A percentile compares a stretch with the other conserved stretches of the same genome.
phyloP scores from a whole-genome alignment of 1,140 invertebrate species.

The Delia radicum region DNA sequence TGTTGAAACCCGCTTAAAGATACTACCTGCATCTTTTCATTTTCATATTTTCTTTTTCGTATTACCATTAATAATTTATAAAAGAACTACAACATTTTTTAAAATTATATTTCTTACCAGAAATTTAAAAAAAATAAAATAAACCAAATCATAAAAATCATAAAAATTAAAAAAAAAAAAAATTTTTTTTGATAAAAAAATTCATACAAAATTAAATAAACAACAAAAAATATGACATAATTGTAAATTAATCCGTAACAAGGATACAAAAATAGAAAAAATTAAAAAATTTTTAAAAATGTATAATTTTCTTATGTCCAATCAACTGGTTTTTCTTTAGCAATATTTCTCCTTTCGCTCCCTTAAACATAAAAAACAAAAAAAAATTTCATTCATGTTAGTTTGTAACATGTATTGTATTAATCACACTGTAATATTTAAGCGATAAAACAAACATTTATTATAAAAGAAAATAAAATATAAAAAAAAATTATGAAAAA shows the following conservation, averaged over 20 bases:
- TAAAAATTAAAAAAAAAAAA: no score
- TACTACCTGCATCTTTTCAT: no score
- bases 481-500: neutral
- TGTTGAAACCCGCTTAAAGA: no score
- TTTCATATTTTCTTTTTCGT: no score
- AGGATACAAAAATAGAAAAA: neutral
- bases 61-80: no score
- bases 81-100: no score
- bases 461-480: neutral
- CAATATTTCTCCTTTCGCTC: neutral
- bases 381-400: neutral
- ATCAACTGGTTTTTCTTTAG: constrained; percentile 3
- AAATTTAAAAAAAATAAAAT: no score
- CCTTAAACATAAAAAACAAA: neutral
- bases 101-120: no score
- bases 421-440: constrained; percentile 12
- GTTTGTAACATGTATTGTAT: constrained; percentile 12
- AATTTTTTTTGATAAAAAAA: no score
- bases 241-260: neutral
- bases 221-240: neutral
- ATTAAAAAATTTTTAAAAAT: neutral
- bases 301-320: neutral
- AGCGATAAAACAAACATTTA: constrained; percentile 2
- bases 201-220: no score
- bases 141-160: no score